Evolutionary conservation across 2,888 invertebrate species (phyloP).

Genomic region (Drosophila vallismaia): DNA sequence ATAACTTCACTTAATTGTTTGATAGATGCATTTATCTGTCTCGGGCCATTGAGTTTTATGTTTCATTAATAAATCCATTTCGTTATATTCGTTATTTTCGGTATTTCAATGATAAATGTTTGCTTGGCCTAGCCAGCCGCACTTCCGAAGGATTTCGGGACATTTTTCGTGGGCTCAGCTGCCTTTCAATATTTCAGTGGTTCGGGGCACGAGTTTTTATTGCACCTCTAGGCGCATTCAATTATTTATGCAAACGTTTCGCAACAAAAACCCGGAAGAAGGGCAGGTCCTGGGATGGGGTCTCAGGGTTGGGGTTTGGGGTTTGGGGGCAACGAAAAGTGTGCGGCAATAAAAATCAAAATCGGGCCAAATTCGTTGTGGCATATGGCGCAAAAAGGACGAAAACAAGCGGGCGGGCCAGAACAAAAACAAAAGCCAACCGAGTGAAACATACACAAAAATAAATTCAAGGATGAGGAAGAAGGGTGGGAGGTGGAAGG

Average conservation of each 20-base stretch:
- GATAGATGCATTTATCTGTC: conserved; percentile 5
- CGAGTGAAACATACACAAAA: conserved; percentile 45
- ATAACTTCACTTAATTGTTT: conserved; percentile 12
- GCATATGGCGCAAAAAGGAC: conserved; percentile 53
- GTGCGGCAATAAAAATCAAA: conserved; percentile 66
- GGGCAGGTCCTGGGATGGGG: conserved; percentile 10
- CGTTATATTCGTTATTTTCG: conserved; percentile 2
- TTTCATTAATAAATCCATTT: conserved; percentile 26
- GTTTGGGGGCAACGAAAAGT: conserved; percentile 8
- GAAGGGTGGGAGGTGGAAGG: background rate
- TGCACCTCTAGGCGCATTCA: conserved; percentile 41
- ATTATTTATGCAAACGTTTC: conserved; percentile 58
- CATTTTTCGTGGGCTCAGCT: background rate
- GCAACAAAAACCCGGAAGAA: conserved; percentile 14
- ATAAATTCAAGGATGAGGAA: conserved; percentile 8
- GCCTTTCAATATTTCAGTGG: conserved; percentile 42
- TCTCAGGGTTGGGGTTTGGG: background rate
- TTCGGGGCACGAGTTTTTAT: conserved; percentile 47
- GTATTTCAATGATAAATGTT: conserved; percentile 19
- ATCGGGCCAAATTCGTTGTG: conserved; percentile 40
- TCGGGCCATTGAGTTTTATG: conserved; percentile 2
- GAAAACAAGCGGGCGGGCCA: conserved; percentile 9
- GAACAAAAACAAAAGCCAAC: conserved; percentile 55
- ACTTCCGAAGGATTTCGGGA: conserved; percentile 3
- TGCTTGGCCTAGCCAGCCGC: conserved; percentile 12